These are phyloP conservation scores for Akabosia matsudoensis DNA, from an alignment of 1,140 invertebrate species.

Conservation along the genomic window DNA sequence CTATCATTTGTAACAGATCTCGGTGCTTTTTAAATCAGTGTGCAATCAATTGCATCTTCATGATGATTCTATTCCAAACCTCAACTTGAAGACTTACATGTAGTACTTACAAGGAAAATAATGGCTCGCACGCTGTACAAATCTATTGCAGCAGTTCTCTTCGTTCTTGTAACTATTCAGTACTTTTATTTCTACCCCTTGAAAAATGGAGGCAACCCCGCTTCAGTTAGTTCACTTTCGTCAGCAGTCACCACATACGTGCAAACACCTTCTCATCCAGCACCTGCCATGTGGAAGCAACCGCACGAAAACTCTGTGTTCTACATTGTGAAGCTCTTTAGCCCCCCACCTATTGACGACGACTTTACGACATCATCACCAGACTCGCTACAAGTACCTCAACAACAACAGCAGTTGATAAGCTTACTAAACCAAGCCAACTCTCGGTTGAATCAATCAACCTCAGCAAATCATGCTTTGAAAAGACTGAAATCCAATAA, in stretches of 20 bases:
- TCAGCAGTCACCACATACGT: not conserved
- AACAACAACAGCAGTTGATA: slow-evolving; percentile 5
- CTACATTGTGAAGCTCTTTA: not conserved
- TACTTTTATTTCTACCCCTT: slow-evolving; percentile 41
- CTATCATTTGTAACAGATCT: not conserved
- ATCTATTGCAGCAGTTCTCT: slow-evolving; percentile 24
- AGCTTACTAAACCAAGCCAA: not conserved
- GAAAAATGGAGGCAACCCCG: slow-evolving; percentile 10
- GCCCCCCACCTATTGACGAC: not conserved
- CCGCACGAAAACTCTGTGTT: slow-evolving; percentile 8
- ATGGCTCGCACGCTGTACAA: slow-evolving; percentile 32
- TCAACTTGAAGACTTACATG: too few relatives aligned
- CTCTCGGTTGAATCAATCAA: not conserved
- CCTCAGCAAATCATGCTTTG: not conserved
- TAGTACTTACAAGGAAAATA: too few relatives aligned
- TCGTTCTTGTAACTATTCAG: slow-evolving; percentile 38
- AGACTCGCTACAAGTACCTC: slow-evolving; percentile 11
- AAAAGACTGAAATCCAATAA: not conserved
- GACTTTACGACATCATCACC: not conserved
- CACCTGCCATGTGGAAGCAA: not conserved
- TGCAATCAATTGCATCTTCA: not conserved
- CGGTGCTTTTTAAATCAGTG: not conserved
- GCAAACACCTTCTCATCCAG: not conserved
- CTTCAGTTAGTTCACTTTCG: not conserved
- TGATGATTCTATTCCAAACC: too few relatives aligned